A percentile compares a stretch with the other conserved stretches of the same genome.
phyloP scores from a whole-genome alignment of 2,113 vertebrate genomes.

The Lanius ludovicianus region DNA sequence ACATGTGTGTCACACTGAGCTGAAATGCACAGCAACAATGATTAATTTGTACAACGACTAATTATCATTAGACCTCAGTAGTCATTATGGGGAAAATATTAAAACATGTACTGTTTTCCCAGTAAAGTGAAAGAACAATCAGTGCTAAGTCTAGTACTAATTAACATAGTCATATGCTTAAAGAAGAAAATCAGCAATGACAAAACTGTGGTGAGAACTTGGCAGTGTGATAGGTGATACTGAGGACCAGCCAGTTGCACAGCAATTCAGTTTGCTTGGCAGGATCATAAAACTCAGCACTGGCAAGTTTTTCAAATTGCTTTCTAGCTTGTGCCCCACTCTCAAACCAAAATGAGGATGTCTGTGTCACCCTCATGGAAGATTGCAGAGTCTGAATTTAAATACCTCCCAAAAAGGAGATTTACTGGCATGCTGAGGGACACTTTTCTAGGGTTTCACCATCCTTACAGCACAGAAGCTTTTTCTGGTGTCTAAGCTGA shows the following conservation, averaged over 20 bases:
- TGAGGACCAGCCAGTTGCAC: neutral
- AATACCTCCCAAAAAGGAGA: neutral
- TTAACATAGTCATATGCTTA: neutral
- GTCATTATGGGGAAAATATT: neutral
- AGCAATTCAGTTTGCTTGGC: neutral
- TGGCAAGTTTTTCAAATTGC: neutral
- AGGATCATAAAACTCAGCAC: neutral
- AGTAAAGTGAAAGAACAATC: neutral
- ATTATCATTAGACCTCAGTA: neutral
- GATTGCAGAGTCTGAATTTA: neutral
- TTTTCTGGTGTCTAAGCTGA: neutral
- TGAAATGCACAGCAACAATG: neutral
- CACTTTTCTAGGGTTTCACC: neutral
- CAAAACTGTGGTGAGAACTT: neutral
- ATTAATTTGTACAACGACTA: neutral
- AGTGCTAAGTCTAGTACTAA: neutral
- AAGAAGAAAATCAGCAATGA: neutral
- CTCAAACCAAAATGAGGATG: neutral
- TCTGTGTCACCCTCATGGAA: neutral
- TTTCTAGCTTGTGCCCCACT: neutral
- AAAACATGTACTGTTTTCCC: neutral
- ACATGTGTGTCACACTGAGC: accelerated
- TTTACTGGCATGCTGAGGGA: neutral
- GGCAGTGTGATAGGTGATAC: neutral
- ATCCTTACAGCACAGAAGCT: neutral